A percentile compares a stretch with the other conserved stretches of the same genome.
Evolutionary conservation across 2,797 vertebrate genomes (phyloP).

Genomic region (Cottoperca gobio): DNA sequence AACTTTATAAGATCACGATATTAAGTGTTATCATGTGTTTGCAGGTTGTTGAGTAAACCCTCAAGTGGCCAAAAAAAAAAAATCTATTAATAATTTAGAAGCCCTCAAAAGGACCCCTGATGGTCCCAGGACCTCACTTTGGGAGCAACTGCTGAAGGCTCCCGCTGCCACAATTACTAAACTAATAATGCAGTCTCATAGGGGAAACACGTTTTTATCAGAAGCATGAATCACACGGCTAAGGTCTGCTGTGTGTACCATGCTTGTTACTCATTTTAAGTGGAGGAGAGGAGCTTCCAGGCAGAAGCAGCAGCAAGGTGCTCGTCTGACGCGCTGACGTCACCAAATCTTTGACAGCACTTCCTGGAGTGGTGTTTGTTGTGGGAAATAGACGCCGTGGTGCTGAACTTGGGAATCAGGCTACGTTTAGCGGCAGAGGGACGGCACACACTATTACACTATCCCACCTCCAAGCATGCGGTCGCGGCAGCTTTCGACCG

Average conservation of each 20-base stretch:
- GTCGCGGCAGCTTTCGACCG: conserved; percentile 38
- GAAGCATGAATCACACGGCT: conserved; percentile 38
- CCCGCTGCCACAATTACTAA: background rate
- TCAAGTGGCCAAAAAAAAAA: background rate
- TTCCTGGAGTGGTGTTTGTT: conserved; percentile 86
- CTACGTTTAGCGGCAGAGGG: conserved; percentile 22
- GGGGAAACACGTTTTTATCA: conserved; percentile 13
- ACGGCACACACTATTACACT: conserved; percentile 3
- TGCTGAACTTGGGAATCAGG: conserved; percentile 57
- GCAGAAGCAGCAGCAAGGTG: conserved; percentile 57
- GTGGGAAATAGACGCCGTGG: conserved; percentile 73
- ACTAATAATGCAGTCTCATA: conserved; percentile 10
- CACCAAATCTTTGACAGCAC: conserved; percentile 82
- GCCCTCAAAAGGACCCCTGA: background rate
- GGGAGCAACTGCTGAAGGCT: conserved; percentile 32
- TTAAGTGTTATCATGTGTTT: background rate
- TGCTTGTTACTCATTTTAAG: conserved; percentile 24
- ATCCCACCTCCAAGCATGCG: conserved; percentile 55
- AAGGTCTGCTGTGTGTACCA: conserved; percentile 4
- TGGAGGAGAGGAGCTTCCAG: conserved; percentile 29
- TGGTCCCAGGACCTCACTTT: background rate
- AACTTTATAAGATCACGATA: background rate
- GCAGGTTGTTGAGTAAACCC: background rate
- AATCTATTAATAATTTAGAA: conserved; percentile 5
- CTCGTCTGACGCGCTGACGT: conserved; percentile 81